Evolutionary conservation across 2,113 vertebrate genomes (phyloP).

Genomic region (Corythornis madagascariensis): DNA sequence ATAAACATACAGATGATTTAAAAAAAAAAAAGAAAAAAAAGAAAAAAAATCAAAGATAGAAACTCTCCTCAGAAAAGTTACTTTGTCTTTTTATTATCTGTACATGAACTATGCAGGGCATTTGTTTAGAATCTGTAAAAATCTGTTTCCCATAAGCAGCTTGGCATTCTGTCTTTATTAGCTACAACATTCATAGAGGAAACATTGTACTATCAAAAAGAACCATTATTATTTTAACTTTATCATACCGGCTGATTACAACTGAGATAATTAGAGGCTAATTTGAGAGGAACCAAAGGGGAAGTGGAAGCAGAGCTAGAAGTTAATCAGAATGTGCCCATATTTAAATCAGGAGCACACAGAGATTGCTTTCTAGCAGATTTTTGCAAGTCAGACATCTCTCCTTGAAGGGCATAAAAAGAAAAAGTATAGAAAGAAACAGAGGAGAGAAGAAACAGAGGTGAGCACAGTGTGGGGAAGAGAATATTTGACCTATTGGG

Average conservation of each 20-base stretch:
- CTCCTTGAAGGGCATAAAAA: not conserved
- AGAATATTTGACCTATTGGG: not conserved
- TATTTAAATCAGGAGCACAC: not conserved
- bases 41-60: not conserved
- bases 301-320: not conserved
- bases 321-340: not conserved
- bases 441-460: not conserved
- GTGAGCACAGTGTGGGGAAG: accelerated
- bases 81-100: slow-evolving; percentile 60
- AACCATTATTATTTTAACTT: slow-evolving; percentile 60
- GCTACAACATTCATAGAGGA: slow-evolving; percentile 49
- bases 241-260: slow-evolving; percentile 57
- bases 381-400: not conserved
- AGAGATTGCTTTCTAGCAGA: not conserved
- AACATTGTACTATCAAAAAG: slow-evolving; percentile 53
- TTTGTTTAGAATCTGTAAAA: slow-evolving; percentile 56
- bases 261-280: slow-evolving; percentile 46
- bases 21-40: too few species aligned
- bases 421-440: not conserved
- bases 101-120: slow-evolving; percentile 38
- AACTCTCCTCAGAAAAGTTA: slow-evolving; percentile 34
- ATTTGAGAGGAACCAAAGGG: slow-evolving; percentile 3
- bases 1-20: not conserved
- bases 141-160: slow-evolving; percentile 68
- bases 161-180: slow-evolving; percentile 55